Percentiles rank a stretch among this genome's conserved stretches.
These are phyloP conservation scores for Clarias fuscus DNA, from an alignment of 2,797 vertebrate genomes.

Conservation along the genomic window DNA sequence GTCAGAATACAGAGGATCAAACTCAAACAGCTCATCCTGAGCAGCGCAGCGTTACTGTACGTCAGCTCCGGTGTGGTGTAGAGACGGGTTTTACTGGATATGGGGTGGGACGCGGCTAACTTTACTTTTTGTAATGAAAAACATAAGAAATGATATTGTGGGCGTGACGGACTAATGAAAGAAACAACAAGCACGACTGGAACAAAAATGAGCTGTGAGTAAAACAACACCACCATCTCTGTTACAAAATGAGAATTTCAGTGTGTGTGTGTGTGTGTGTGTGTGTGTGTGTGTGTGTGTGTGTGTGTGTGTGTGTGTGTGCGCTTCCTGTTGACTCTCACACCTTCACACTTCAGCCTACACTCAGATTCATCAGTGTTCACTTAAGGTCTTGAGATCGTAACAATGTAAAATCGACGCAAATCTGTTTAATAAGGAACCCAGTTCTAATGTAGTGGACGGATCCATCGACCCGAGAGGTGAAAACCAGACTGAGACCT, in stretches of 20 bases:
- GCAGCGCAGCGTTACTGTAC: not conserved
- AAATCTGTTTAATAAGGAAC: not conserved
- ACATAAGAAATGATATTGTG: not conserved
- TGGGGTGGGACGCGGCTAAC: conserved; percentile 5
- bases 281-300: no score
- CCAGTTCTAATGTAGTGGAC: not conserved
- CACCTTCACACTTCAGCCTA: no score
- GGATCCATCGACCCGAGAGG: conserved; percentile 40
- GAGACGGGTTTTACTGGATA: conserved; percentile 5
- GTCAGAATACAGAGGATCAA: conserved; percentile 15
- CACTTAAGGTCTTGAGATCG: not conserved
- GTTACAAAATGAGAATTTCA: conserved; percentile 12
- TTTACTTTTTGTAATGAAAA: not conserved
- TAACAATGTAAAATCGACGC: not conserved
- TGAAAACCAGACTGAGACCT: conserved; percentile 37
- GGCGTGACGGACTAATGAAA: not conserved
- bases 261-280: not conserved
- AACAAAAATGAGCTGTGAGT: not conserved
- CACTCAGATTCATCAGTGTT: not conserved
- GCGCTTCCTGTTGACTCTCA: not conserved
- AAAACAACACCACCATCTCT: not conserved
- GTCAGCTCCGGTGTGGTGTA: not conserved
- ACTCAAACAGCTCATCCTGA: conserved; percentile 29
- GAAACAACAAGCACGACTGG: not conserved
- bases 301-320: not conserved